A percentile compares a stretch with the other conserved stretches of the same genome.
Evolutionary conservation across 2,113 vertebrate genomes (phyloP).

Genomic region (Pandion haliaetus): DNA sequence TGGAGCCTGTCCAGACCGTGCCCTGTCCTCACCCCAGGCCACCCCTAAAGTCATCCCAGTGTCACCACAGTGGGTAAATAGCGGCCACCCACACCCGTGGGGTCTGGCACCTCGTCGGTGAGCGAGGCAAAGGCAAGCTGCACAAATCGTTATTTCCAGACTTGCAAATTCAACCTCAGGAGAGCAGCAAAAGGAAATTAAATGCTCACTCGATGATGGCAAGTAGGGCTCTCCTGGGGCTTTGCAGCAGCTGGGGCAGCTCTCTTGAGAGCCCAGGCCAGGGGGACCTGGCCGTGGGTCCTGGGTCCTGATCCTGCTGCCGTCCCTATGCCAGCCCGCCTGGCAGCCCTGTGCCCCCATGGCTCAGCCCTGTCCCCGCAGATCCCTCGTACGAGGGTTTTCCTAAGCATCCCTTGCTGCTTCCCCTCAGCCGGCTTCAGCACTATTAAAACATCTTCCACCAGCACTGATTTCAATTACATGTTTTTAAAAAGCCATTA

Average conservation of each 20-base stretch:
- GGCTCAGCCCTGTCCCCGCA: neutral
- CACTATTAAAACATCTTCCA: neutral
- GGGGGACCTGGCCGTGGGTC: neutral
- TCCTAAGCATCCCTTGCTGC: neutral
- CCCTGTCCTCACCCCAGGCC: neutral
- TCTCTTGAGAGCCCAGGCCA: neutral
- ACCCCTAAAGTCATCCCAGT: neutral
- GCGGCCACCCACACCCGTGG: accelerated
- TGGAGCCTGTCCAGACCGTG: accelerated
- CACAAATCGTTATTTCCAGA: neutral
- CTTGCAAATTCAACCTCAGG: neutral
- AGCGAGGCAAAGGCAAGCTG: neutral
- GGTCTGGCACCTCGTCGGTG: accelerated
- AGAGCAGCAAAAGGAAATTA: neutral
- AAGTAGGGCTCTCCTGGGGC: neutral
- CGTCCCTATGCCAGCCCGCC: neutral
- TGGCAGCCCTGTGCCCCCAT: neutral
- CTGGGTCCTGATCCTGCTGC: neutral
- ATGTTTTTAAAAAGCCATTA: slow-evolving; percentile 20
- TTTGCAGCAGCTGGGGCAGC: neutral
- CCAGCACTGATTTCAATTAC: neutral
- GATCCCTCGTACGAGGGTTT: accelerated
- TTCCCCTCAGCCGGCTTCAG: neutral
- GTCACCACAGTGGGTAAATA: neutral
- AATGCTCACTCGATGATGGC: neutral